Evolutionary conservation across 2,797 vertebrate genomes (phyloP).

Genomic region (Clarias pachynema): DNA sequence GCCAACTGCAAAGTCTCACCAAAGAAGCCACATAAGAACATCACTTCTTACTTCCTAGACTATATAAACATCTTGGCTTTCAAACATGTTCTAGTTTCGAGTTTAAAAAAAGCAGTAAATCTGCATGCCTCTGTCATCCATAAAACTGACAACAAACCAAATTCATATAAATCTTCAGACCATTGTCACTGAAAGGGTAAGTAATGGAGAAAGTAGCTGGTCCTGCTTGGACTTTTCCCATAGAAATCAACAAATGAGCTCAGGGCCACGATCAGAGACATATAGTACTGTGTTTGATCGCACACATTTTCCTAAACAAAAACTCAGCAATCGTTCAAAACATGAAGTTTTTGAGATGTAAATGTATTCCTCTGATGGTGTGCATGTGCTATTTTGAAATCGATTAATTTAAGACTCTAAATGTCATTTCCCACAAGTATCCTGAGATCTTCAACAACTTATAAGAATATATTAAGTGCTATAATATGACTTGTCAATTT

Average conservation of each 20-base stretch:
- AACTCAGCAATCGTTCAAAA: not conserved
- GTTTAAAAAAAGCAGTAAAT: constrained; percentile 2
- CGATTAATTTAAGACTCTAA: too few species aligned
- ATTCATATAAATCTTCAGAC: not conserved
- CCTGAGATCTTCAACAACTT: constrained; percentile 17
- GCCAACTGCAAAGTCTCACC: not conserved
- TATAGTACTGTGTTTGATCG: not conserved
- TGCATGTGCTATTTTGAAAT: not conserved
- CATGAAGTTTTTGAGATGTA: not conserved
- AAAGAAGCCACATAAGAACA: not conserved
- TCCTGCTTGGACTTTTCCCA: constrained; percentile 8
- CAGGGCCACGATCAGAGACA: constrained; percentile 20
- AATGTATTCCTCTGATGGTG: not conserved
- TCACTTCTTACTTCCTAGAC: not conserved
- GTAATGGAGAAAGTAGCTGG: constrained; percentile 19
- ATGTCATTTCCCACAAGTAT: not conserved
- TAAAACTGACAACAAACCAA: not conserved
- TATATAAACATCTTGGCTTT: constrained; percentile 7
- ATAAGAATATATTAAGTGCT: constrained; percentile 39
- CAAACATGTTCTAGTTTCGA: not conserved
- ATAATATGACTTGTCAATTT: constrained; percentile 57
- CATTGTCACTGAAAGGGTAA: constrained; percentile 7
- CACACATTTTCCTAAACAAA: constrained; percentile 28
- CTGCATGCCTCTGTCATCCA: not conserved
- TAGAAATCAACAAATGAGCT: constrained; percentile 28